A percentile compares a stretch with the other conserved stretches of the same genome.
These are phyloP conservation scores for Xestobium rufovillosum DNA, from an alignment of 2,888 invertebrate genomes.

Conservation along the genomic window DNA sequence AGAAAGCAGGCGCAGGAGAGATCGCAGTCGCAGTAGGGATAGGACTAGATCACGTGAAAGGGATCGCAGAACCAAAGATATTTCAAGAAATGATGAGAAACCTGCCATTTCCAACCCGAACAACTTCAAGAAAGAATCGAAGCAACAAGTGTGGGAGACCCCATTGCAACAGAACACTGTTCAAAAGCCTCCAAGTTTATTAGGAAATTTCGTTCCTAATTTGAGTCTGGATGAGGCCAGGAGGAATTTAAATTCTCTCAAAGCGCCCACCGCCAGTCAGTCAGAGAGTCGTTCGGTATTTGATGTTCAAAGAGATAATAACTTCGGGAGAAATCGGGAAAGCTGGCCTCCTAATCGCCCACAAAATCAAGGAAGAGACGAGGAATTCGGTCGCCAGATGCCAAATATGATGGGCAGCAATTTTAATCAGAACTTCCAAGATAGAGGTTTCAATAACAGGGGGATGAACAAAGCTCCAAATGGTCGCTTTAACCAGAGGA, in stretches of 20 bases:
- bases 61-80: constrained; percentile 29
- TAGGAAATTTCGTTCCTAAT: constrained; percentile 22
- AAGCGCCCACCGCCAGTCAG: constrained; percentile 21
- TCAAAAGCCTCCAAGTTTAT: constrained; percentile 23
- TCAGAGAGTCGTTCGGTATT: constrained; percentile 18
- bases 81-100: constrained; percentile 10
- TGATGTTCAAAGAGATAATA: constrained; percentile 15
- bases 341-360: constrained; percentile 17
- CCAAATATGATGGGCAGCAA: constrained; percentile 1
- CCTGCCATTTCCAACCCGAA: constrained; percentile 10
- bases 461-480: constrained; percentile 10
- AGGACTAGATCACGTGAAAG: constrained; percentile 49
- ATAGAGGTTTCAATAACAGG: constrained; percentile 7
- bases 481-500: constrained; percentile 8
- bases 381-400: constrained; percentile 1
- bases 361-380: constrained; percentile 4
- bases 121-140: constrained; percentile 21
- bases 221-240: constrained; percentile 43
- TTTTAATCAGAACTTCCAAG: background rate
- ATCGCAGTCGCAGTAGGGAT: constrained; percentile 49
- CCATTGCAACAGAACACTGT: constrained; percentile 6
- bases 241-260: constrained; percentile 52
- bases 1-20: constrained; percentile 53
- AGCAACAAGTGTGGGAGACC: constrained; percentile 10
- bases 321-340: constrained; percentile 11